Conservation (phyloP, 2,888 invertebrate genomes). For the Congeria kusceri region DNA sequence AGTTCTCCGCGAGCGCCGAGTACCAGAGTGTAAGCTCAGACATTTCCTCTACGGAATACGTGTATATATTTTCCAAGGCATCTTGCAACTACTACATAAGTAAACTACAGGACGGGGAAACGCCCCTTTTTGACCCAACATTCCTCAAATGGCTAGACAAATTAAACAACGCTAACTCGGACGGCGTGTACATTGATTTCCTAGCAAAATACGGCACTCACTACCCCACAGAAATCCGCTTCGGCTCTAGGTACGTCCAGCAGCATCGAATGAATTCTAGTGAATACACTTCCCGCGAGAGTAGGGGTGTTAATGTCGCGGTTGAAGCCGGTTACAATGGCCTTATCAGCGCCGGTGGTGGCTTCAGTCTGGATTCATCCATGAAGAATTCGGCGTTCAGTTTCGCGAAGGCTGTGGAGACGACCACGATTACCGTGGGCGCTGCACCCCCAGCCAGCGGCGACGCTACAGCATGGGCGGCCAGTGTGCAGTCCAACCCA, state of each 20-base stretch:
- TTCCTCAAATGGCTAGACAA: not conserved
- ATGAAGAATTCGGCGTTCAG: slow-evolving; percentile 17
- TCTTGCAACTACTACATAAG: slow-evolving; percentile 21
- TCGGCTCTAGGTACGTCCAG: slow-evolving; percentile 28
- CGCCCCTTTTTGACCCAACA: slow-evolving; percentile 8
- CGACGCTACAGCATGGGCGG: slow-evolving; percentile 50
- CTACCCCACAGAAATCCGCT: slow-evolving; percentile 8
- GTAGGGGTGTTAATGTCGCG: not conserved
- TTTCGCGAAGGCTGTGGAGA: slow-evolving; percentile 31
- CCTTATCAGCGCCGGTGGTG: slow-evolving; percentile 21
- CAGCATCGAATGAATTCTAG: slow-evolving; percentile 19
- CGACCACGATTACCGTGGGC: slow-evolving; percentile 40
- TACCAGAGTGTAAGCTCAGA: slow-evolving; percentile 5
- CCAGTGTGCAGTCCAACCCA: slow-evolving; percentile 35
- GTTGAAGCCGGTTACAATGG: slow-evolving; percentile 29
- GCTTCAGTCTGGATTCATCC: slow-evolving; percentile 20
- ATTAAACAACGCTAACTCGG: not conserved
- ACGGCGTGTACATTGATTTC: not conserved
- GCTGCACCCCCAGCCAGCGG: slow-evolving; percentile 52
- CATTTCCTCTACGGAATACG: slow-evolving; percentile 12
- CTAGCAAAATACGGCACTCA: slow-evolving; percentile 23
- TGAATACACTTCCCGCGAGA: not conserved
- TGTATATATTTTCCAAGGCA: slow-evolving; percentile 25
- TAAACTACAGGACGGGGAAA: slow-evolving; percentile 8
- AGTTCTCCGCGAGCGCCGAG: slow-evolving; percentile 27